phyloP scores from a whole-genome alignment of 2,888 invertebrate species.

The Pardosa pseudoannulata region DNA sequence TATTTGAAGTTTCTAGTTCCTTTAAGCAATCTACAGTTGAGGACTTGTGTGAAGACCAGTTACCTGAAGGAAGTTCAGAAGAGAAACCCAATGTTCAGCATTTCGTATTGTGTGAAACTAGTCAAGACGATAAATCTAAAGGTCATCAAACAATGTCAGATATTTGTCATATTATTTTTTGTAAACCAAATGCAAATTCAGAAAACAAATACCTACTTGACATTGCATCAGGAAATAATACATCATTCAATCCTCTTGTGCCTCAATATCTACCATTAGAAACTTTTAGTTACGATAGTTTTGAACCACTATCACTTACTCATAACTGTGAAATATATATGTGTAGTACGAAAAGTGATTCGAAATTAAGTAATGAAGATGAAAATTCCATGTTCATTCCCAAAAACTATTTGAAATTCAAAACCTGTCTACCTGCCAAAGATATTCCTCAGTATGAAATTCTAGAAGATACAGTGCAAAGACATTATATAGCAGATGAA shows the following conservation, averaged over 20 bases:
- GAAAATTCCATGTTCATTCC: constrained; percentile 42
- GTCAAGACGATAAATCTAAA: constrained; percentile 16
- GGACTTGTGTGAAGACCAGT: constrained; percentile 16
- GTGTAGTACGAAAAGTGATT: constrained; percentile 14
- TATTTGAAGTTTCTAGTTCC: constrained; percentile 42
- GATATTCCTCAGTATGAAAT: constrained; percentile 8
- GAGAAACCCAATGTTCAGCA: constrained; percentile 22
- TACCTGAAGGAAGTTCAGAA: constrained; percentile 16
- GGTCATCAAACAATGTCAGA: constrained; percentile 2
- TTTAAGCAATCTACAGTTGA: neutral
- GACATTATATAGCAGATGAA: neutral
- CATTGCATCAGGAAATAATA: constrained; percentile 3
- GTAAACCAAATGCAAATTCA: constrained; percentile 25
- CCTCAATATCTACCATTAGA: constrained; percentile 58
- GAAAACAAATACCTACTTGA: constrained; percentile 20
- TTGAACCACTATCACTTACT: constrained; percentile 47
- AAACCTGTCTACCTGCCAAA: constrained; percentile 24
- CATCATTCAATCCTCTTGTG: constrained; percentile 43
- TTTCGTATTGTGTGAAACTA: constrained; percentile 45
- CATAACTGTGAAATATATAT: constrained; percentile 63
- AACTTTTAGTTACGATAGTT: constrained; percentile 33
- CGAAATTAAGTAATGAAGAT: constrained; percentile 16
- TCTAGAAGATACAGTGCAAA: constrained; percentile 6
- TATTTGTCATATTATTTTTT: constrained; percentile 48
- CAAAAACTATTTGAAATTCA: constrained; percentile 56